phyloP scores from a whole-genome alignment of 2,113 vertebrate genomes.

The Hippocampus abdominalis region DNA sequence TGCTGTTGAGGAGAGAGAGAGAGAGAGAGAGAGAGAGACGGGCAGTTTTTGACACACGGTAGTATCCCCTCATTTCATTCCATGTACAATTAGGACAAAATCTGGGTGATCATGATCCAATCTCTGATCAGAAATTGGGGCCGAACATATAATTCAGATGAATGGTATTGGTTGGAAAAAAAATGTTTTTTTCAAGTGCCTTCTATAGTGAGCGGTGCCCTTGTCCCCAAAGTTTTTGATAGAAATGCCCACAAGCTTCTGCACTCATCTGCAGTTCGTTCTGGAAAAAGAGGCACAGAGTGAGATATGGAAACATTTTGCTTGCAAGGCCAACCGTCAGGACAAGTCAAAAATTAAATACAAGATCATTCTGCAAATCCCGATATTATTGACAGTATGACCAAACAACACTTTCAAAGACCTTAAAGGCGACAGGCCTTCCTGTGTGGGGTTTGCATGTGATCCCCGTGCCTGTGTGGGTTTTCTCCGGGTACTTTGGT shows the following conservation, averaged over 20 bases:
- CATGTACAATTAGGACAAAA: not conserved
- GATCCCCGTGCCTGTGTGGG: too few species aligned
- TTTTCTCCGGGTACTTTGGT: too few species aligned
- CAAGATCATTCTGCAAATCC: too few species aligned
- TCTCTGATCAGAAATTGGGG: not conserved
- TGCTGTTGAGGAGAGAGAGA: not conserved
- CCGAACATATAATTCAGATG: not conserved
- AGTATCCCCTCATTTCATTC: not conserved
- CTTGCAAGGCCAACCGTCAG: not conserved
- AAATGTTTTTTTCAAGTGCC: too few species aligned
- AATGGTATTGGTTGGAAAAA: not conserved
- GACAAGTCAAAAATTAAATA: not conserved
- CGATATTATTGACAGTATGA: too few species aligned
- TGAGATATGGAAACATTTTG: not conserved
- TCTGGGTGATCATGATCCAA: not conserved
- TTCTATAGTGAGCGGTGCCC: too few species aligned
- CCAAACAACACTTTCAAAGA: too few species aligned
- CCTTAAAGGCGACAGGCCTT: too few species aligned
- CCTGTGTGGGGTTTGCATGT: too few species aligned
- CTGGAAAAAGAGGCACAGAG: not conserved
- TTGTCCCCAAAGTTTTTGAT: too few species aligned
- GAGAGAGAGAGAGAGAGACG: not conserved
- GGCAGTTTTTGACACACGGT: not conserved
- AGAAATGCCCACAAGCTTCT: not conserved
- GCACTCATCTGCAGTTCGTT: not conserved